Base-by-base conservation (phyloP, 2,797 vertebrate genomes). In the Perodicticus potto region DNA sequence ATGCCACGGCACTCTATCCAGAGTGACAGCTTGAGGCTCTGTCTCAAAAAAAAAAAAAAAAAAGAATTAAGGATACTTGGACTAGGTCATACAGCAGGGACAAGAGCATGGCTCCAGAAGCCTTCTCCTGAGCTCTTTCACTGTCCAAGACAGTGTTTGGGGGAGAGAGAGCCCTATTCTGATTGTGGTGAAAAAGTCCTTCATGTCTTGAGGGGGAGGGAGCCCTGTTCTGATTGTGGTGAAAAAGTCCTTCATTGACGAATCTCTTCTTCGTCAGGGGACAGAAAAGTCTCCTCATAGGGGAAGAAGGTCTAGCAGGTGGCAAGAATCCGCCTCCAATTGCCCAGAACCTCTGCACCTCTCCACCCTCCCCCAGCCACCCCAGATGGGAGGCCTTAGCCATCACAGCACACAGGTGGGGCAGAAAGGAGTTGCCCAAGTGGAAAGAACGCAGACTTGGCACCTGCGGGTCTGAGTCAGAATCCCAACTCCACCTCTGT, bases 351-450 rank as follows among this genome's bases (percentile, higher is more conserved):
- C 29, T 55, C 69, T 27, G 0, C 61, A 53, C 11, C 29, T 63
- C 22, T 81, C 32, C 77, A 78, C 17, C 72, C 10, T 43, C 3
- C 29, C 32, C 19, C 32, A n/a, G 12, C 43, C 6, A 4, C 17
- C 37, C 55, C 86, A 23, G 20, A 16, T 17, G 37, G 22, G 86
- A 59, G 59, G 34, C 45, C 83, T 86, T 16, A 32, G 45, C 70
- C 63, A 49, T 20, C 32, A 17, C 3, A 59, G 27, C 2, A n/a
- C 78, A 14, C 2, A 40, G 78, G 9, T 65, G 40, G 63, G 40
- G 1, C 65, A 29, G 5, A 84, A 27, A 17, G n/a, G 49, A 32
- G 2, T n/a, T 1, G 0, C 25, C 63, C 7, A 25, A 10, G 34
- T 16, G 4, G 72, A 65, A 61, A 34, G 63, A 49, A 77, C 3